Percentiles rank a stretch among this genome's conserved stretches.
Conservation (phyloP, 2,113 vertebrate species). For the Empidonax alnorum region DNA sequence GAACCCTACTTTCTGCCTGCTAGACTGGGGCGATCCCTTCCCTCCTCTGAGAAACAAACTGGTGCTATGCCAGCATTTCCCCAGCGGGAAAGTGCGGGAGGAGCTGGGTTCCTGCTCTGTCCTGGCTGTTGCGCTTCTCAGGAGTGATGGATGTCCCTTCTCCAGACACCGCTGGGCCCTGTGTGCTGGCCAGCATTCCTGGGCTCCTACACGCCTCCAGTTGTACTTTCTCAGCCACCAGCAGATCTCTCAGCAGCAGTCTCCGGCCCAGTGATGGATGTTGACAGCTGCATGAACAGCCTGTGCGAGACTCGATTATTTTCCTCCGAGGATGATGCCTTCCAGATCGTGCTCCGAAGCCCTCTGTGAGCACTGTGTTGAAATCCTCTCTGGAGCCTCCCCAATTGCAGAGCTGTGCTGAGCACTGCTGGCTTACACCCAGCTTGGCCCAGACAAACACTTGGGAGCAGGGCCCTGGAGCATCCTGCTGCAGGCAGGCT, state of each 20-base stretch:
- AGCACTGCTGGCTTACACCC: not conserved
- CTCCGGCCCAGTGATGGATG: slow-evolving; percentile 11
- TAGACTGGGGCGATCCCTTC: not conserved
- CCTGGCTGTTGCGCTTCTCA: fast-evolving
- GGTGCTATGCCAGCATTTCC: not conserved
- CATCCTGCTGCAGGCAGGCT: not conserved
- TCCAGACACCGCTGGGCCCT: not conserved
- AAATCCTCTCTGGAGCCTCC: not conserved
- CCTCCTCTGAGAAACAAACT: not conserved
- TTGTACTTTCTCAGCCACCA: slow-evolving; percentile 29
- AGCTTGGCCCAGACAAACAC: not conserved
- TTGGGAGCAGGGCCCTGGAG: not conserved
- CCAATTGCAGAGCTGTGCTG: not conserved
- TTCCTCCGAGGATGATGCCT: slow-evolving; percentile 17
- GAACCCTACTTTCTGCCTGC: not conserved
- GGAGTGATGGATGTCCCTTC: slow-evolving; percentile 18
- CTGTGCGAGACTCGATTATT: not conserved
- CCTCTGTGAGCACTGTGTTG: not conserved
- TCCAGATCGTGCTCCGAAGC: not conserved
- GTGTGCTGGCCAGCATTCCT: not conserved
- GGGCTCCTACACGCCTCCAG: not conserved
- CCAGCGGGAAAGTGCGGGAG: fast-evolving
- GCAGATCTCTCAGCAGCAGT: not conserved
- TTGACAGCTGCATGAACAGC: slow-evolving; percentile 47
- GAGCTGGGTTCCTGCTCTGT: fast-evolving